Evolutionary conservation across 2,797 vertebrate genomes (phyloP).

Genomic region (Tenualosa thibaudeaui): DNA sequence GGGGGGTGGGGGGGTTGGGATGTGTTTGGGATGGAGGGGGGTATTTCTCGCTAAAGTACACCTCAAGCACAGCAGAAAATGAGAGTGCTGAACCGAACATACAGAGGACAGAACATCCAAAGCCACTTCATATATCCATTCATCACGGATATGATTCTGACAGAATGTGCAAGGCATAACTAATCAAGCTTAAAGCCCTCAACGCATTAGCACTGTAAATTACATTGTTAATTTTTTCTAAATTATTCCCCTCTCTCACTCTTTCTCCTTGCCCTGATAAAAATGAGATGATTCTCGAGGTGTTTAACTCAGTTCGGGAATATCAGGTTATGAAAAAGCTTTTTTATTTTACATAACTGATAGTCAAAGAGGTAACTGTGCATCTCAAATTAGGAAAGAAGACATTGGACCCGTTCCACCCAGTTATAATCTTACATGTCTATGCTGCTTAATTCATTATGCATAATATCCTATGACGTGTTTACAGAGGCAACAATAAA

Average conservation of each 20-base stretch:
- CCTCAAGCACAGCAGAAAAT: not conserved
- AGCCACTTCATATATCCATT: conserved; percentile 3
- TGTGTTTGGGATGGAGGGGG: no score
- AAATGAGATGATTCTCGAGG: not conserved
- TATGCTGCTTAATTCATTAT: conserved; percentile 2
- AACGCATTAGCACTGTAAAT: conserved; percentile 4
- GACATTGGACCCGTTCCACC: not conserved
- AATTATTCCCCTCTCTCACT: not conserved
- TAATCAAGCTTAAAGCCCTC: conserved; percentile 12
- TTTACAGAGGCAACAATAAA: not conserved
- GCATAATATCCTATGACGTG: conserved; percentile 1
- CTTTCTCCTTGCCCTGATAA: not conserved
- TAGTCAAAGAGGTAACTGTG: not conserved
- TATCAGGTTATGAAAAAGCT: not conserved
- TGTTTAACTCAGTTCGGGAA: not conserved
- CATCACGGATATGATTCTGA: conserved; percentile 13
- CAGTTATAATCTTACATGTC: not conserved
- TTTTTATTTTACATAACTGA: not conserved
- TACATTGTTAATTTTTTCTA: not conserved
- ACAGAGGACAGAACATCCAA: not conserved
- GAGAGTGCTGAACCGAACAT: not conserved
- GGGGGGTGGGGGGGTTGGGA: not conserved
- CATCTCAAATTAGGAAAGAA: not conserved
- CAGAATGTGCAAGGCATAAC: conserved; percentile 7
- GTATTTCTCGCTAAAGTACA: not conserved